Evolutionary conservation across 1,140 invertebrate species (phyloP).

Genomic region (Drosophila jambulina): DNA sequence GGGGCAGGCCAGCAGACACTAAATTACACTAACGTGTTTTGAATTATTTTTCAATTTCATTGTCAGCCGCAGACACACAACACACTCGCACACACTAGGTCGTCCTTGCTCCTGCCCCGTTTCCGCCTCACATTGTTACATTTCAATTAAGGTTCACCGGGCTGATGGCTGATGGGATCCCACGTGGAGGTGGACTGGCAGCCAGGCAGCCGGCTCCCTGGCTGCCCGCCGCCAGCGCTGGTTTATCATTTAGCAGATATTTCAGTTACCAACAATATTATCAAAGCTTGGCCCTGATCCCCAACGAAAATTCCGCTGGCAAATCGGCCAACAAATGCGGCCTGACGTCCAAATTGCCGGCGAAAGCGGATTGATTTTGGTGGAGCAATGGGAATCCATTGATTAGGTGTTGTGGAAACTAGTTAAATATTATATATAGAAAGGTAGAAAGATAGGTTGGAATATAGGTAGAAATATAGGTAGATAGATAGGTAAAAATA

Average conservation of each 20-base stretch:
- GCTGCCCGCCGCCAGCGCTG: conserved; percentile 56
- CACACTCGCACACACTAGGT: conserved; percentile 22
- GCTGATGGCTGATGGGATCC: not conserved
- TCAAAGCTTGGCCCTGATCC: conserved; percentile 55
- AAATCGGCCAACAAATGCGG: conserved; percentile 20
- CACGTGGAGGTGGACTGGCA: not conserved
- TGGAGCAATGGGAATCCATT: not conserved
- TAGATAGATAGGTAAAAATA: not conserved
- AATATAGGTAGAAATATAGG: too few relatives aligned
- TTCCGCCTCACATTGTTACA: conserved; percentile 79
- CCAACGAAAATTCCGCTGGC: conserved; percentile 43
- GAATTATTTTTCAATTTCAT: conserved; percentile 84
- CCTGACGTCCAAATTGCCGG: not conserved
- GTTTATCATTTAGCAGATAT: conserved; percentile 82
- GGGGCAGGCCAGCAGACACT: conserved; percentile 52
- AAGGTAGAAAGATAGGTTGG: not conserved
- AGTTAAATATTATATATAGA: not conserved
- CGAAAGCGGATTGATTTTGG: not conserved
- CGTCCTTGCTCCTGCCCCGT: conserved; percentile 43
- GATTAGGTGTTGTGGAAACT: not conserved
- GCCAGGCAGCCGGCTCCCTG: too few relatives aligned
- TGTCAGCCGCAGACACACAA: conserved; percentile 66
- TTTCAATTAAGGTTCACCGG: conserved; percentile 73
- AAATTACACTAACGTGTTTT: conserved; percentile 84
- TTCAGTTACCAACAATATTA: conserved; percentile 68